These are phyloP conservation scores for Geotrypetes seraphini DNA, from an alignment of 2,797 vertebrate genomes.

Conservation along the genomic window DNA sequence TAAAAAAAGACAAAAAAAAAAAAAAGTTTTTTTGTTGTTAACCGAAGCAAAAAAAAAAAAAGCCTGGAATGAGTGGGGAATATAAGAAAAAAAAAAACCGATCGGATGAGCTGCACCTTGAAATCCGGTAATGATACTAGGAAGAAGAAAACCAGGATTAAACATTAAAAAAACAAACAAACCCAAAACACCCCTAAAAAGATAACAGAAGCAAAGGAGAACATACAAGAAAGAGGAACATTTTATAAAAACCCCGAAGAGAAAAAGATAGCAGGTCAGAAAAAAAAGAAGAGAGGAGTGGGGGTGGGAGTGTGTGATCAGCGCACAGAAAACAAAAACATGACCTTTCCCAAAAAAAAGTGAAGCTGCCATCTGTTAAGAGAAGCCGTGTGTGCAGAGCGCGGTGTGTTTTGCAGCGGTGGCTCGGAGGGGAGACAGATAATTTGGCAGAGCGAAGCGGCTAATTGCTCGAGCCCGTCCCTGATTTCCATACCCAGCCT, in stretches of 20 bases:
- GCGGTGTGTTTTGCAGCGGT: constrained; percentile 15
- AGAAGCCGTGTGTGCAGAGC: constrained; percentile 1
- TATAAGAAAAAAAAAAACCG: background rate
- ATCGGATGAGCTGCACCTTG: background rate
- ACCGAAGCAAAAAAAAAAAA: too few relatives aligned
- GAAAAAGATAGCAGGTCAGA: too few relatives aligned
- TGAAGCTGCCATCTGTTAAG: constrained; percentile 54
- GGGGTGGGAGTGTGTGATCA: background rate
- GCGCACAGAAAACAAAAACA: constrained; percentile 2
- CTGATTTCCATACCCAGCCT: constrained; percentile 93
- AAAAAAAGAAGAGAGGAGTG: too few relatives aligned
- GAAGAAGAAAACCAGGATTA: background rate
- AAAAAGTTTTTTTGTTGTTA: too few relatives aligned
- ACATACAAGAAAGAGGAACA: too few relatives aligned
- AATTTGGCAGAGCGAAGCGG: constrained; percentile 66
- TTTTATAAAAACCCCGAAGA: too few relatives aligned
- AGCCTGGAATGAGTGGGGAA: background rate
- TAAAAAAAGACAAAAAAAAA: too few relatives aligned
- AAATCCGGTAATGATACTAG: background rate
- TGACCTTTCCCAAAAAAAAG: constrained; percentile 48
- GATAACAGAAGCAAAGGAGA: background rate
- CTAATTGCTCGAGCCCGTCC: constrained; percentile 86
- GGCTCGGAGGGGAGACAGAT: constrained; percentile 62
- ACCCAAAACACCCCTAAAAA: background rate
- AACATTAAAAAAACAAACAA: background rate